phyloP scores from a whole-genome alignment of 2,113 vertebrate genomes.

The Chaenogobius annularis region DNA sequence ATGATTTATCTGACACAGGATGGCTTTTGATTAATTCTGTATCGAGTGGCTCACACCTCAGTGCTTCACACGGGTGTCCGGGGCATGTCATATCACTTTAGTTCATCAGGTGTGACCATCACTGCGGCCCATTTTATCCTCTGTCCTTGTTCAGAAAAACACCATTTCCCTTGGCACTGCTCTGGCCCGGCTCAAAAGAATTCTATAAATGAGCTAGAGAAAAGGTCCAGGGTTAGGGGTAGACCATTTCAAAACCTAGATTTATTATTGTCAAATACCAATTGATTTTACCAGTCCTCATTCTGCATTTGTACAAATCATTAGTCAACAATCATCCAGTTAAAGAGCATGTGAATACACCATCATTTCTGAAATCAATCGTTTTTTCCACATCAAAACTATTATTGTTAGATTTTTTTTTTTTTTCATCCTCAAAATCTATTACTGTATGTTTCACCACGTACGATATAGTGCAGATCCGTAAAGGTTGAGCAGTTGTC shows the following conservation, averaged over 20 bases:
- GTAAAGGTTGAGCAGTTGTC: conserved; percentile 22
- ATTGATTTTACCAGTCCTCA: not conserved
- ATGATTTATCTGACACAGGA: conserved; percentile 65
- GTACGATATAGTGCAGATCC: conserved; percentile 1
- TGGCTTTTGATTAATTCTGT: conserved; percentile 74
- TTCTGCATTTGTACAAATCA: not conserved
- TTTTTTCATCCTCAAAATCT: not conserved
- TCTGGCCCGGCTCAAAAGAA: not conserved
- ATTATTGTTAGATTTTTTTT: not conserved
- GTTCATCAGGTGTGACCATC: conserved; percentile 65
- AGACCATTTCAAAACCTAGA: not conserved
- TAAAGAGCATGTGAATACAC: not conserved
- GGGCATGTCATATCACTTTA: conserved; percentile 61
- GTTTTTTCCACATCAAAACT: not conserved
- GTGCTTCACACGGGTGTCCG: conserved; percentile 48
- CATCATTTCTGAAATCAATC: not conserved
- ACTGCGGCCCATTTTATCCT: conserved; percentile 42
- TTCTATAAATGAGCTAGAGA: not conserved
- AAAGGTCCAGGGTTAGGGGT: not conserved
- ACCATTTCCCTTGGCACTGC: conserved; percentile 17
- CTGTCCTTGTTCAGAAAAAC: conserved; percentile 40
- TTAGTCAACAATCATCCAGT: not conserved
- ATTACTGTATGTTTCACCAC: not conserved
- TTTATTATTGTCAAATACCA: not conserved
- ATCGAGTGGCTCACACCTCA: conserved; percentile 63